phyloP scores from a whole-genome alignment of 2,888 invertebrate species.

The Zaprionus lineosus region DNA sequence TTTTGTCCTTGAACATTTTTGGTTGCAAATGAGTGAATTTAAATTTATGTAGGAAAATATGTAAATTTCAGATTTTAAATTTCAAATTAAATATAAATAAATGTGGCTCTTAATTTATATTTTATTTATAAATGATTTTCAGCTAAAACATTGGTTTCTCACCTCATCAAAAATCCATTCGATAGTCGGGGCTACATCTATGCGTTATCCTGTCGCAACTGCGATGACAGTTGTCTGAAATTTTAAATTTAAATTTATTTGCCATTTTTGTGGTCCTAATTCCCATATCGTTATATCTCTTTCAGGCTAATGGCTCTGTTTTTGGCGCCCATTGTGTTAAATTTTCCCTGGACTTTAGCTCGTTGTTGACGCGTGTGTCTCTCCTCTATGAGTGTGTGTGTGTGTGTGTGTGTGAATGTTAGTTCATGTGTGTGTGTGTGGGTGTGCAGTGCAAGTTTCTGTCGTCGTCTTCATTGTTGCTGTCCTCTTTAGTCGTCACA shows the following conservation, averaged over 20 bases:
- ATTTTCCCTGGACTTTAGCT: slow-evolving; percentile 54
- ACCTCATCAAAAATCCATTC: background rate
- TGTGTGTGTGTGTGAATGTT: slow-evolving; percentile 11
- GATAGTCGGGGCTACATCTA: background rate
- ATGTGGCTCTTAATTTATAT: too few species aligned
- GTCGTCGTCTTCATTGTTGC: slow-evolving; percentile 73
- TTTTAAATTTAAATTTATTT: slow-evolving; percentile 25
- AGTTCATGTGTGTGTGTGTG: slow-evolving; percentile 16
- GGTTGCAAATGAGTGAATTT: too few species aligned
- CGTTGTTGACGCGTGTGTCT: slow-evolving; percentile 3
- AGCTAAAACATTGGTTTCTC: too few species aligned
- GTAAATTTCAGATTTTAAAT: too few species aligned
- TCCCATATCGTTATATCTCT: slow-evolving; percentile 31
- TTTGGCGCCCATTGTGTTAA: slow-evolving; percentile 63
- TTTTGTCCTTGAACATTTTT: too few species aligned
- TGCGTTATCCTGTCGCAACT: background rate
- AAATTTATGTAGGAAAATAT: too few species aligned
- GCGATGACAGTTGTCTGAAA: background rate
- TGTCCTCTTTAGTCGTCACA: slow-evolving; percentile 57
- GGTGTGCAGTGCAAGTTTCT: slow-evolving; percentile 64
- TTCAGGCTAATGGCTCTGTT: slow-evolving; percentile 42
- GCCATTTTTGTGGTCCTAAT: slow-evolving; percentile 27
- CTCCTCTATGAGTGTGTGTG: slow-evolving; percentile 11
- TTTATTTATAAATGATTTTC: too few species aligned
- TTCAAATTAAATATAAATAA: too few species aligned